Percentiles rank a stretch among this genome's conserved stretches.
Evolutionary conservation across 2,797 vertebrate species (phyloP).

Genomic region (Potorous gilbertii): DNA sequence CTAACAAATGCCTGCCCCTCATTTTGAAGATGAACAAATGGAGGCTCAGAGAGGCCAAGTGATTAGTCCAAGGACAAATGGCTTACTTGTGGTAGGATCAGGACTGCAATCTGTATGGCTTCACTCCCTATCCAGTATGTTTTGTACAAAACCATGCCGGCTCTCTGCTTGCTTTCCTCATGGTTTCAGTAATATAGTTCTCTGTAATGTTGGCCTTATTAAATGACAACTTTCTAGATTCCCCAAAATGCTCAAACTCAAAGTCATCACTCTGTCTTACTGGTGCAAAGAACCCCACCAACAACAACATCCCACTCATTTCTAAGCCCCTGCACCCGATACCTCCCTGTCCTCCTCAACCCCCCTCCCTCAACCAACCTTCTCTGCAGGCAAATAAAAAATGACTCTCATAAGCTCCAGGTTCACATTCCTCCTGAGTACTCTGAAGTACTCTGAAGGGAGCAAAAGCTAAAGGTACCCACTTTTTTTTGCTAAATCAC

Average conservation of each 20-base stretch:
- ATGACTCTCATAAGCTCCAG: not conserved
- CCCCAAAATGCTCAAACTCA: not conserved
- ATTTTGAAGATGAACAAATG: not conserved
- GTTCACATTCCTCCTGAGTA: not conserved
- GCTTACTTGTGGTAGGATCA: not conserved
- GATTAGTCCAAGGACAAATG: not conserved
- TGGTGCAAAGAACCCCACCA: not conserved
- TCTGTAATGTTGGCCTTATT: not conserved
- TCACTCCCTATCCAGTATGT: not conserved
- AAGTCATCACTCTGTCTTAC: not conserved
- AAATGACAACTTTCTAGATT: not conserved
- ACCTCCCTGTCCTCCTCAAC: not conserved
- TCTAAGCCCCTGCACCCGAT: not conserved
- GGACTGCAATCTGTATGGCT: not conserved
- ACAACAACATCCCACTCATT: not conserved
- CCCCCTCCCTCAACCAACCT: not conserved
- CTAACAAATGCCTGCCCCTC: not conserved
- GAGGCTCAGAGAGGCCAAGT: not conserved
- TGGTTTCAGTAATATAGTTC: not conserved
- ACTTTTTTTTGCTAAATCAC: not conserved
- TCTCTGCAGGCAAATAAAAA: conserved; percentile 9
- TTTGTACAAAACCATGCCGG: not conserved
- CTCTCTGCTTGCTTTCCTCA: not conserved
- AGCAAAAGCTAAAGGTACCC: not conserved
- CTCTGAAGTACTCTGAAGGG: not conserved